Conservation (phyloP, 2,113 vertebrate species). For the Nothobranchius kuhntae region DNA sequence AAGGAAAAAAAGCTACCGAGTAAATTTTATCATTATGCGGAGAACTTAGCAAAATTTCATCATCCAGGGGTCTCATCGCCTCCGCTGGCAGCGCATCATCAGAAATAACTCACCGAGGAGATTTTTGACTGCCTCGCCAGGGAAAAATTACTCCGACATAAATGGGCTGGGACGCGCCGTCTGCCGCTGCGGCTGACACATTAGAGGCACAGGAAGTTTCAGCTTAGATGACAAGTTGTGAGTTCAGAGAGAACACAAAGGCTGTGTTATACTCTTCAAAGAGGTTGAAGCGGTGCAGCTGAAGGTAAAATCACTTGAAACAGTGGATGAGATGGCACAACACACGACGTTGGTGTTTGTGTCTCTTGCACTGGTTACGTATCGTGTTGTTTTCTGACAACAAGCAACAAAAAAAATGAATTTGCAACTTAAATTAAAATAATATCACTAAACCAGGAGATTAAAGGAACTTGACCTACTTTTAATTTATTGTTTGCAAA, state of each 20-base stretch:
- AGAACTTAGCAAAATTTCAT: conserved; percentile 61
- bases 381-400: conserved; percentile 44
- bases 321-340: conserved; percentile 57
- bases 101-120: conserved; percentile 72
- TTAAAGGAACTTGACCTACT: background rate
- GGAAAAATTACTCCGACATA: conserved; percentile 55
- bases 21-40: conserved; percentile 65
- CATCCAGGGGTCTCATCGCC: conserved; percentile 55
- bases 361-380: conserved; percentile 34
- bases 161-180: conserved; percentile 61
- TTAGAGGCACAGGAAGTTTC: conserved; percentile 65
- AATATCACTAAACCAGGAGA: conserved; percentile 27
- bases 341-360: conserved; percentile 34
- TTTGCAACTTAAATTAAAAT: conserved; percentile 63
- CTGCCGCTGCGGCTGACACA: conserved; percentile 66
- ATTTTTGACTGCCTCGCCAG: conserved; percentile 52
- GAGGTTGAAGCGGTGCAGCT: conserved; percentile 32
- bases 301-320: conserved; percentile 64
- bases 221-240: conserved; percentile 70
- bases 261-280: conserved; percentile 63
- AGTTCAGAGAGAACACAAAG: conserved; percentile 61
- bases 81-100: conserved; percentile 52
- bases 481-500: too few species aligned
- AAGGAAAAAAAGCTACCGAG: conserved; percentile 53
- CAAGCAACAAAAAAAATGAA: conserved; percentile 18